A percentile compares a stretch with the other conserved stretches of the same genome.
Conservation (phyloP, 1,140 invertebrate species). For the Drosophila pallidifrons region DNA sequence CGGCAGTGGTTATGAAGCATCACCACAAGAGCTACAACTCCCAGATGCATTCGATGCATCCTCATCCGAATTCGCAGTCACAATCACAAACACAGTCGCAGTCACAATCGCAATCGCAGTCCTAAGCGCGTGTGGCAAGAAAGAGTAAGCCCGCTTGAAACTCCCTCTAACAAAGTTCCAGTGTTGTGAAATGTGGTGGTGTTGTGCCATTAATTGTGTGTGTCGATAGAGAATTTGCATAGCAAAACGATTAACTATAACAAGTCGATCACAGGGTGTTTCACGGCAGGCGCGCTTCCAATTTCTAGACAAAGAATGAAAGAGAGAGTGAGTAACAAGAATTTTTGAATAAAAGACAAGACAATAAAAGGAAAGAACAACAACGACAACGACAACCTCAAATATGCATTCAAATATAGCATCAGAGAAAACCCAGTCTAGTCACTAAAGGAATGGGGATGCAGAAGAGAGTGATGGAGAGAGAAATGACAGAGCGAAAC, state of each 20-base stretch:
- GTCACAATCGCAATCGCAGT: conserved; percentile 21
- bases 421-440: conserved; percentile 75
- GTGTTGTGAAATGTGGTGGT: conserved; percentile 40
- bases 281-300: conserved; percentile 42
- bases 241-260: conserved; percentile 19
- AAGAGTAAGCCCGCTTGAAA: conserved; percentile 1
- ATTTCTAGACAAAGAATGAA: conserved; percentile 14
- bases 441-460: conserved; percentile 80
- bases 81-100: conserved; percentile 42
- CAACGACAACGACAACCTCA: conserved; percentile 53
- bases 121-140: conserved; percentile 29
- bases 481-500: conserved; percentile 42
- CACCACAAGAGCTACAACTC: conserved; percentile 79
- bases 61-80: conserved; percentile 41
- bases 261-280: conserved; percentile 74
- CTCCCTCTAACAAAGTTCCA: conserved; percentile 3
- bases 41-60: conserved; percentile 32
- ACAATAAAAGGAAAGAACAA: conserved; percentile 14
- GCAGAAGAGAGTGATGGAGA: conserved; percentile 37
- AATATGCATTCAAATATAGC: conserved; percentile 59
- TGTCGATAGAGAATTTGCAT: conserved; percentile 63
- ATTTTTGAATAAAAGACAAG: conserved; percentile 28
- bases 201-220: conserved; percentile 10
- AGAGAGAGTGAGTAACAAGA: conserved; percentile 6
- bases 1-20: conserved; percentile 71